Percentiles rank a stretch among this genome's conserved stretches.
These are phyloP conservation scores for Epinephelus cyanopodus DNA, from an alignment of 2,113 vertebrate species.

Conservation along the genomic window DNA sequence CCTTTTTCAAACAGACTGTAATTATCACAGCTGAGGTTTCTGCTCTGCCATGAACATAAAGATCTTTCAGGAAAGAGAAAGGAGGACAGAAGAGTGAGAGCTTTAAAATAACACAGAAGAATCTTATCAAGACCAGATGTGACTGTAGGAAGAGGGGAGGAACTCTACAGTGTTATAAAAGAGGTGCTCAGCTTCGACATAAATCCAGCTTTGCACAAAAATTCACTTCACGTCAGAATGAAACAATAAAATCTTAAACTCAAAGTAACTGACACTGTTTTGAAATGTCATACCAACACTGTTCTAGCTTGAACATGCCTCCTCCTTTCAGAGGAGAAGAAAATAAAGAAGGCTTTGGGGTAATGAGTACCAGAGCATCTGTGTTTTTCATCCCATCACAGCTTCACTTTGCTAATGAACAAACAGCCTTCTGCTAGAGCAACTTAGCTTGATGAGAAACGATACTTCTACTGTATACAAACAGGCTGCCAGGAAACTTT, in stretches of 20 bases:
- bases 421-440: neutral
- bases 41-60: neutral
- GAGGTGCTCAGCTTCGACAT: neutral
- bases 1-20: neutral
- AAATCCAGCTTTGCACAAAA: neutral
- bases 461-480: too few relatives aligned
- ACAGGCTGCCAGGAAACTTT: neutral
- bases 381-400: neutral
- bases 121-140: constrained; percentile 51
- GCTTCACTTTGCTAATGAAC: neutral
- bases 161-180: neutral
- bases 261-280: neutral
- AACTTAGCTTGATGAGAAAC: neutral
- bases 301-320: neutral
- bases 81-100: neutral
- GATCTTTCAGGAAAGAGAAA: constrained; percentile 9
- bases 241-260: neutral
- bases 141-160: constrained; percentile 1
- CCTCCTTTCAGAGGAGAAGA: neutral
- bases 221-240: neutral
- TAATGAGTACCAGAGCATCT: neutral
- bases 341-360: neutral
- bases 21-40: neutral
- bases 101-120: constrained; percentile 12
- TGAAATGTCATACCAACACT: neutral